Percentiles rank a stretch among this genome's conserved stretches.
Evolutionary conservation across 1,140 invertebrate genomes (phyloP).

Genomic region (Coelopa frigida): DNA sequence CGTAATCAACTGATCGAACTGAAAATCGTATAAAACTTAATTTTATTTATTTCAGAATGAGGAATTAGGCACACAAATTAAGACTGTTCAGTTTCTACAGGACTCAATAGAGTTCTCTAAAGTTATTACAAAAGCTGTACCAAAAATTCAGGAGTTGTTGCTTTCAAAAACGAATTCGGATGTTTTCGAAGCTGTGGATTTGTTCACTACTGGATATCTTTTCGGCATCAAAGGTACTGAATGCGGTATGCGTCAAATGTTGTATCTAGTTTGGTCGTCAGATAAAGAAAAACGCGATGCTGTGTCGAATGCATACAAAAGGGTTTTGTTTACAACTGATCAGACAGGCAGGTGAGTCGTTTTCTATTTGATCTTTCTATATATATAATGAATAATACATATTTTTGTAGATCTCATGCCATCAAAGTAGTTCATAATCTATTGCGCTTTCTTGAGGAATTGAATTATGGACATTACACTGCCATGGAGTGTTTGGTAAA

Average conservation of each 20-base stretch:
- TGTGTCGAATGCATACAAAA: constrained; percentile 50
- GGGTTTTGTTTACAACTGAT: constrained; percentile 38
- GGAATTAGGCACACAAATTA: constrained; percentile 47
- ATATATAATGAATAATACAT: constrained; percentile 2
- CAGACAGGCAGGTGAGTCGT: constrained; percentile 19
- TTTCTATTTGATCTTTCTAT: constrained; percentile 3
- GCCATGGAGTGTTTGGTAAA: constrained; percentile 64
- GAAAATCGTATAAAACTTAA: not conserved
- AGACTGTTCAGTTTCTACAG: constrained; percentile 52
- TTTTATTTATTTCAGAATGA: constrained; percentile 20
- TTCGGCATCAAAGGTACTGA: constrained; percentile 68
- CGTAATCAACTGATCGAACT: constrained; percentile 6
- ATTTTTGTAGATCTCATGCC: constrained; percentile 42
- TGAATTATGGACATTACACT: constrained; percentile 56
- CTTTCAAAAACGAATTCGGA: constrained; percentile 68
- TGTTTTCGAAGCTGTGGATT: constrained; percentile 75
- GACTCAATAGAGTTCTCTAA: constrained; percentile 59
- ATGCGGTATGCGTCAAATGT: constrained; percentile 64
- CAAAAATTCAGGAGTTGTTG: constrained; percentile 62
- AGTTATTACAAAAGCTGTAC: constrained; percentile 61
- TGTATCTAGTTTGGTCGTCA: constrained; percentile 64
- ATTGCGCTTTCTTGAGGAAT: constrained; percentile 51
- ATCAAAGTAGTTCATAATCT: constrained; percentile 55
- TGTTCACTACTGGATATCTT: constrained; percentile 72
- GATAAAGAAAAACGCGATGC: constrained; percentile 52